Base-by-base conservation (phyloP, 2,888 invertebrate genomes). In the Torymus texanus region DNA sequence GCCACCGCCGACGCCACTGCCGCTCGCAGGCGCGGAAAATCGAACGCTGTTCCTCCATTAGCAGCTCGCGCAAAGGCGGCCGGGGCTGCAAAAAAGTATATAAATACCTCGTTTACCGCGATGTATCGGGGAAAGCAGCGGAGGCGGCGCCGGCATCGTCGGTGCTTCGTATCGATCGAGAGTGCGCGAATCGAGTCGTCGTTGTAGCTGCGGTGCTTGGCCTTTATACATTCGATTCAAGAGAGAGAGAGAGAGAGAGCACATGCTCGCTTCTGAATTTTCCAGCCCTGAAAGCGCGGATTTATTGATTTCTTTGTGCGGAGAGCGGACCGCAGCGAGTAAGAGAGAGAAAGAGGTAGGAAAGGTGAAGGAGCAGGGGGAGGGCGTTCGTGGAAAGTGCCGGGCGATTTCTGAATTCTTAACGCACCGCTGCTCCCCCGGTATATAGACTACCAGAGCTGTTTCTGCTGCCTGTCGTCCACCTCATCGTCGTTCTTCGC, bases 1-100 rank as follows among this genome's bases (percentile, higher is more conserved):
- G 59, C 71, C 73, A 55, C 71, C 73, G 78, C 76, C 41, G 41
- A 0, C 41, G 41, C 41, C 8, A 8, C 41, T 41, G 41, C 5
- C 5, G 41, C 79, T 78, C 84, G 76, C 83, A 83, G 84, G 82
- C 83, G 83, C 82, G 85, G 86, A 87, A 88, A 87, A 87, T 87
- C 87, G 86, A 87, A 87, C 86, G 84, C 83, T 85, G 85, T 83
- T 87, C 84, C 85, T 86, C 85, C 87, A 87, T 88, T 87, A 86
- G 77, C 74, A 56, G 74, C 74, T 51, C 10, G 41, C 41, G 75
- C 56, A 75, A 66, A 76, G 77, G 55, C 53, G 5, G 55, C 59
- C 1, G 53, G 24, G 11, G 14, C 18, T 14, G 55, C 24, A 66
- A 67, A 72, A 55, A 62, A 59, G 61, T 80, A 70, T 71, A 81